phyloP scores from a whole-genome alignment of 1,140 invertebrate species.

The Eriocheir sinensis region DNA sequence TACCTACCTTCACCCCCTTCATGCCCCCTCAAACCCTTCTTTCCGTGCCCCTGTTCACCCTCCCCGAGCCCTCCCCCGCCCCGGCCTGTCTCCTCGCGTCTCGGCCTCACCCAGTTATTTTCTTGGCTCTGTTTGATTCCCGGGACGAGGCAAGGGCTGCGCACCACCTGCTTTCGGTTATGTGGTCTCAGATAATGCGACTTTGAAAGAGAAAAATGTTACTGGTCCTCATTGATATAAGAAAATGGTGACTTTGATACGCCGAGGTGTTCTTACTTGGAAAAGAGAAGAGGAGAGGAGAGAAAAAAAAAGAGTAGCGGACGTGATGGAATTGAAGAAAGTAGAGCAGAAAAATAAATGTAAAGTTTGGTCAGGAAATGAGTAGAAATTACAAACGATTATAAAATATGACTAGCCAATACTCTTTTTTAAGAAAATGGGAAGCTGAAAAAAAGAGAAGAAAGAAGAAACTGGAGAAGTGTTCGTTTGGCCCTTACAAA shows the following conservation, averaged over 20 bases:
- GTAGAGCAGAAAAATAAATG: too few relatives aligned
- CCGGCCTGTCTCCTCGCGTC: neutral
- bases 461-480: neutral
- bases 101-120: neutral
- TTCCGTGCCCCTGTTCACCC: neutral
- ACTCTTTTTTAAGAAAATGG: too few relatives aligned
- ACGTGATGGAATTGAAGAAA: neutral
- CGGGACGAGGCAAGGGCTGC: neutral
- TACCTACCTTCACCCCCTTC: neutral
- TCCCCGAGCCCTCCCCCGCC: neutral
- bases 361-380: too few relatives aligned
- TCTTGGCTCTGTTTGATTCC: neutral
- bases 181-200: neutral
- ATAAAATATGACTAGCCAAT: too few relatives aligned
- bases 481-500: too few relatives aligned
- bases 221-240: neutral
- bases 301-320: constrained; percentile 9
- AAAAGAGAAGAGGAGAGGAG: neutral
- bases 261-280: neutral
- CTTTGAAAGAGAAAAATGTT: neutral
- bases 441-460: neutral
- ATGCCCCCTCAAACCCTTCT: neutral
- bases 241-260: too few relatives aligned
- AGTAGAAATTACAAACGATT: too few relatives aligned
- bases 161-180: neutral